Percentiles rank a stretch among this genome's conserved stretches.
These are phyloP conservation scores for Bergia puertoricense DNA, from an alignment of 92 coral and sea anemone species.

Conservation along the genomic window DNA sequence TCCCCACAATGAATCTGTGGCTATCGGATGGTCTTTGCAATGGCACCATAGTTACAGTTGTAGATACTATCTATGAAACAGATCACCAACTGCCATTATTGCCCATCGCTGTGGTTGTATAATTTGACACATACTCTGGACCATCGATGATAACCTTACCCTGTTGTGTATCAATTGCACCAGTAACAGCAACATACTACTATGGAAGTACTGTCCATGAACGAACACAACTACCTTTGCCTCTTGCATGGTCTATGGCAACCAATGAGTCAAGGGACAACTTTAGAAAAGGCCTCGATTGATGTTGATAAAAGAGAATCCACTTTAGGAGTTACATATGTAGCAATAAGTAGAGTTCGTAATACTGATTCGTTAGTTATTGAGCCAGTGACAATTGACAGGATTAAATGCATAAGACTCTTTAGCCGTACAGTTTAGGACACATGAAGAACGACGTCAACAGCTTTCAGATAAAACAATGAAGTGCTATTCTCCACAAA, in stretches of 20 bases:
- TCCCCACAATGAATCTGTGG: constrained; percentile 41
- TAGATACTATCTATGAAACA: constrained; percentile 10
- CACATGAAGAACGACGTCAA: no score
- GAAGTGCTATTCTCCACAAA: no score
- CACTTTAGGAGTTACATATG: constrained; percentile 51
- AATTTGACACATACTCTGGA: constrained; percentile 35
- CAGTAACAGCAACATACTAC: constrained; percentile 27
- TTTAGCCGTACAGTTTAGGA: no score
- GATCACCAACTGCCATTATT: constrained; percentile 35
- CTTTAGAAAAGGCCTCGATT: constrained; percentile 40
- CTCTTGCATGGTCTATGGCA: constrained; percentile 34
- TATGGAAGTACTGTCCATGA: constrained; percentile 30
- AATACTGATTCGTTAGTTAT: constrained; percentile 18
- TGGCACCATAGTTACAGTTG: constrained; percentile 24
- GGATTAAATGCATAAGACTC: no score
- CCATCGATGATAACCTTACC: constrained; percentile 27
- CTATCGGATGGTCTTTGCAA: constrained; percentile 37
- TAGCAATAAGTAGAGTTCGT: constrained; percentile 36
- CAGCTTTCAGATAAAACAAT: no score
- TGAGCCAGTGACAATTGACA: no score
- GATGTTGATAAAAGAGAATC: no score
- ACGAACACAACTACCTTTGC: constrained; percentile 43
- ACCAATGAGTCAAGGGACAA: constrained; percentile 24
- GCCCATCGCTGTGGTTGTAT: constrained; percentile 23
- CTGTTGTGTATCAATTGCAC: constrained; percentile 33